Evolutionary conservation across 2,797 vertebrate species (phyloP), one percentile per base, ranked within the genome.

Genomic region (Etheostoma nigrum): DNA sequence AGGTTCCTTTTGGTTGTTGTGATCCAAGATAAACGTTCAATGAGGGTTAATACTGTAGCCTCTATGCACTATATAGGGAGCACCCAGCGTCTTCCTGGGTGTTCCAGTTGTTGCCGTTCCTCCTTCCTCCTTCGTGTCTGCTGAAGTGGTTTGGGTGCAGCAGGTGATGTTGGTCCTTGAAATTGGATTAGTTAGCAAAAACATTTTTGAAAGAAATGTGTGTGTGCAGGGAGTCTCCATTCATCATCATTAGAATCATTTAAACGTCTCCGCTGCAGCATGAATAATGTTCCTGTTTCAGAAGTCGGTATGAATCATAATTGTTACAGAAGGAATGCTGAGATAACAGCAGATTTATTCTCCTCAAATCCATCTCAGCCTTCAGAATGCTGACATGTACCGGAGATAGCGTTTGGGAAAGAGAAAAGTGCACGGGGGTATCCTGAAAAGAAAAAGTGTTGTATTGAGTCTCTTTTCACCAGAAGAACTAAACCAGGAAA

Each of bases 241-340:
- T 85, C 70, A 76, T 92, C 90, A 88, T 89, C 84, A 83, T 90
- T 89, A 90, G 33, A 61, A 69, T 78, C 66, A 23, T 72, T 82
- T 73, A 59, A 70, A 54, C 14, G 49, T 68, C 21, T 14, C 30
- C 1, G n/a, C 33, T 0, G 16, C 77, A 11, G 75, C 49, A 8
- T 82, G 81, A 89, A 76, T 59, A 54, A 80, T 68, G 66, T 69
- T 72, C 48, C 76, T 85, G 81, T 81, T 78, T 77, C 1, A 68
- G 47, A 52, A 36, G 30, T 36, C 53, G 10, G 18, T 42, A 44
- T 62, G 57, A 78, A 77, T 75, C 69, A 70, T 65, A 49, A 49
- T 12, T 72, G 36, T 64, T 7, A 64, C 27, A 51, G 51, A 5
- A 72, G 58, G 78, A 79, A 72, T 67, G 70, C n/a, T n/a, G 14